These are phyloP conservation scores for Pyrrhia umbra DNA, from an alignment of 2,888 invertebrate species.

Conservation along the genomic window DNA sequence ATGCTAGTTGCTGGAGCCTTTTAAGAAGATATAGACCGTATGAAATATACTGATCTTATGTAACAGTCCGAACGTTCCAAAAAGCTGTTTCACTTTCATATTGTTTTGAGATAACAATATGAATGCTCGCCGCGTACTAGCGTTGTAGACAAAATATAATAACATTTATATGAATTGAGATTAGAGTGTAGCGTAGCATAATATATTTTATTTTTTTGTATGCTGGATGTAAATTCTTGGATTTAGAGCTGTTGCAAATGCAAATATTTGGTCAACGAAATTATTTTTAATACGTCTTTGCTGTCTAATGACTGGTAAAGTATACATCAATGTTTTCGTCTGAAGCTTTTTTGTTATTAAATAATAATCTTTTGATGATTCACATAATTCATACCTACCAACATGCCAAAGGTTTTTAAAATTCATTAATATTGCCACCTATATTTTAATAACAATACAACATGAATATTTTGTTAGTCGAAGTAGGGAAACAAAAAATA, in stretches of 20 bases:
- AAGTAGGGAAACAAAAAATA: slow-evolving; percentile 18
- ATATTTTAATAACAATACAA: too few relatives aligned
- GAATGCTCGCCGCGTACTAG: slow-evolving; percentile 61
- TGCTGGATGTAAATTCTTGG: background rate
- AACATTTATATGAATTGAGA: slow-evolving; percentile 42
- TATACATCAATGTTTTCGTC: too few relatives aligned
- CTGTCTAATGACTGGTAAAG: too few relatives aligned
- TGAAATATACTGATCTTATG: slow-evolving; percentile 32
- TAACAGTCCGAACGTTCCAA: slow-evolving; percentile 31
- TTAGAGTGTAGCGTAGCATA: slow-evolving; percentile 41
- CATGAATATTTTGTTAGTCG: too few relatives aligned
- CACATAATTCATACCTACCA: too few relatives aligned
- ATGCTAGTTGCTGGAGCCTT: slow-evolving; percentile 34
- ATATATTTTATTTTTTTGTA: slow-evolving; percentile 29
- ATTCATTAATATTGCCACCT: too few relatives aligned
- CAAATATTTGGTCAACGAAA: background rate
- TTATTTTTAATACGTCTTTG: too few relatives aligned
- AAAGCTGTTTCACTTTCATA: slow-evolving; percentile 38
- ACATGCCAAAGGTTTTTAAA: too few relatives aligned
- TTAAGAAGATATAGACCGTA: slow-evolving; percentile 38
- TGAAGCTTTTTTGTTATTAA: too few relatives aligned
- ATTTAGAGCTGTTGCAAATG: background rate
- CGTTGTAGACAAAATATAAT: slow-evolving; percentile 54
- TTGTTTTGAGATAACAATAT: slow-evolving; percentile 59
- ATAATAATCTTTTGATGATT: too few relatives aligned